phyloP scores from a whole-genome alignment of 2,888 invertebrate genomes.

The Caradrina clavipalpis region DNA sequence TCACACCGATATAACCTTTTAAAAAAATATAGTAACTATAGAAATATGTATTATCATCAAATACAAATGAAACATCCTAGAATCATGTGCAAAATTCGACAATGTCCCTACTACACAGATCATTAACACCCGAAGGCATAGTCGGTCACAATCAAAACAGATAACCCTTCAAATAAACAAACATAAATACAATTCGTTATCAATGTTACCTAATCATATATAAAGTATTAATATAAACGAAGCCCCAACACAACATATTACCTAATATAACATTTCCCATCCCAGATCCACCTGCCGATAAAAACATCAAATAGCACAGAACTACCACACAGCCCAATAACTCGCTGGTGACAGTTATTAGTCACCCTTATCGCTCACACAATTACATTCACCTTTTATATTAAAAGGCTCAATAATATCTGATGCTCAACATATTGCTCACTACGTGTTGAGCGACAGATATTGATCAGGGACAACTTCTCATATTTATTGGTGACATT shows the following conservation, averaged over 20 bases:
- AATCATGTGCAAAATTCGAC: too few species aligned
- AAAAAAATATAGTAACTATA: too few species aligned
- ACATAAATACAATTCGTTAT: neutral
- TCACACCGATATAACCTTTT: too few species aligned
- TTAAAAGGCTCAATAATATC: slow-evolving; percentile 24
- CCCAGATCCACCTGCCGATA: slow-evolving; percentile 7
- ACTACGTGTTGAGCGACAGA: neutral
- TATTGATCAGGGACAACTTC: slow-evolving; percentile 12
- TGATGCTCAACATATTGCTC: slow-evolving; percentile 13
- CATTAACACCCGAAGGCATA: neutral
- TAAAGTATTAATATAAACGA: neutral
- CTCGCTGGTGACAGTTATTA: slow-evolving; percentile 27
- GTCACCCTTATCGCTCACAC: slow-evolving; percentile 26
- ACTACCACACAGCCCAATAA: slow-evolving; percentile 15
- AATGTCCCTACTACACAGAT: too few species aligned
- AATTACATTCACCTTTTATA: slow-evolving; percentile 22
- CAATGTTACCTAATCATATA: slow-evolving; percentile 1
- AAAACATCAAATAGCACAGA: slow-evolving; percentile 23
- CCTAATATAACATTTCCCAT: slow-evolving; percentile 5
- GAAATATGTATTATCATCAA: too few species aligned
- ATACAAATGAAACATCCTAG: too few species aligned
- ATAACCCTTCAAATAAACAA: neutral
- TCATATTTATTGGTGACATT: slow-evolving; percentile 10
- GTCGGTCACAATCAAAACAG: neutral
- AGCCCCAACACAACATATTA: slow-evolving; percentile 7